Base-by-base conservation (phyloP, 2,113 vertebrate genomes). In the Raphicerus campestris region DNA sequence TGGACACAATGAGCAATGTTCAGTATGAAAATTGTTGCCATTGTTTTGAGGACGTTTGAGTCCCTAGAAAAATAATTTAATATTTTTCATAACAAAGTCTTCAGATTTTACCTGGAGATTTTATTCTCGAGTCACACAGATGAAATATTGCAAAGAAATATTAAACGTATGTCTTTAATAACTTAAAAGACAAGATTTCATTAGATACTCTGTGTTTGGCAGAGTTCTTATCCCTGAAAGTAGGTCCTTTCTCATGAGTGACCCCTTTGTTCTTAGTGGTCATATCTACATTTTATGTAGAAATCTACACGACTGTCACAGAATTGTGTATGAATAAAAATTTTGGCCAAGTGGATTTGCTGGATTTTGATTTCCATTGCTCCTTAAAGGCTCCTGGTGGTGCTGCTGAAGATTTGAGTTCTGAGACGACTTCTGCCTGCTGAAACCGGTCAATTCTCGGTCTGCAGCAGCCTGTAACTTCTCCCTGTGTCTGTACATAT, bases 401-500 rank as follows among this genome's bases (percentile, higher is more conserved):
- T 16, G 1, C 6, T 17, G 45, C 35, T 58, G 6, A 51, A 24
- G 17, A 11, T 39, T 47, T 66, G 3, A n/a, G 9, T 82, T 82
- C 32, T 32, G 47, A 63, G 35, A 58, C 1, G 5, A 61, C 19
- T 30, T 32, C 2, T 17, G 35, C 42, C 11, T 28, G 19, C n/a
- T 88, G 15, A 66, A 32, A 49, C 51, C 63, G 2, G 19, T 22
- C 3, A 1, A 0, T 49, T 39, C 32, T 45, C 6, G 3, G 32
- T 35, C 82, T 88, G 16, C 6, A 1, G 70, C 20, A 53, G 6
- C 32, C 20, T 28, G 11, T 49, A n/a, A 51, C 84, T 45, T 42
- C 15, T 19, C 6, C 22, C n/a, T 45, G 17, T 3, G 5, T 14
- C 10, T 28, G 6, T 15, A 14, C 1, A 11, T 2, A 2, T 10